Conservation (phyloP, 2,888 invertebrate species). For the Pandemis corylana region DNA sequence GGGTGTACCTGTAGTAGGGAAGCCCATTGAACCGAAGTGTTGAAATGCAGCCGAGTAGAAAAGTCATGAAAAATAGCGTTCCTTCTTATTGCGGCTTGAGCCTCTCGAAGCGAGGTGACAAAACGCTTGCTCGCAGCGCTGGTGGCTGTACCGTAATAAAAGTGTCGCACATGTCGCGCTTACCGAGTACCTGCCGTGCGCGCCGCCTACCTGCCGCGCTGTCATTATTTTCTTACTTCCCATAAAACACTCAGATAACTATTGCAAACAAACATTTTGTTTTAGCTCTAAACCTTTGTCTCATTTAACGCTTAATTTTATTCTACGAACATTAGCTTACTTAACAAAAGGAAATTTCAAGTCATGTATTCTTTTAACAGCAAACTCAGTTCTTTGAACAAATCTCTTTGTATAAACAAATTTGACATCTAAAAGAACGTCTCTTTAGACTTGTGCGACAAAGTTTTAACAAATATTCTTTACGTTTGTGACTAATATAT, state of each 20-base stretch:
- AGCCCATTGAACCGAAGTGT: slow-evolving; percentile 68
- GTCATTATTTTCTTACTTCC: background rate
- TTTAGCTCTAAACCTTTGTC: background rate
- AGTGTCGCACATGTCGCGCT: slow-evolving; percentile 58
- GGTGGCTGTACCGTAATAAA: slow-evolving; percentile 60
- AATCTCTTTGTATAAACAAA: slow-evolving; percentile 22
- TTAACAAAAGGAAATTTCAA: background rate
- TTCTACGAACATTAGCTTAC: background rate
- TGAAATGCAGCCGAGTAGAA: slow-evolving; percentile 71
- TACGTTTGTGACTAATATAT: slow-evolving; percentile 36
- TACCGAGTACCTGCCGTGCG: slow-evolving; percentile 41
- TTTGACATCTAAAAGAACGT: slow-evolving; percentile 24
- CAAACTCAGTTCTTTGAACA: slow-evolving; percentile 6
- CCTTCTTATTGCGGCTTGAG: slow-evolving; percentile 64
- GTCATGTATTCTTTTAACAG: background rate
- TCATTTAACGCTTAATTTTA: background rate
- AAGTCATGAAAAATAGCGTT: slow-evolving; percentile 71
- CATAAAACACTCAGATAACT: background rate
- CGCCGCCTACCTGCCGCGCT: slow-evolving; percentile 41
- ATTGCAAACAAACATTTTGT: background rate
- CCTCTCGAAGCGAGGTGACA: slow-evolving; percentile 70
- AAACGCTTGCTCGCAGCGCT: slow-evolving; percentile 60
- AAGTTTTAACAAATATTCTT: slow-evolving; percentile 40
- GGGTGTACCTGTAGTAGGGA: slow-evolving; percentile 50
- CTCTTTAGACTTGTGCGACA: slow-evolving; percentile 9